Percentiles rank a stretch among this genome's conserved stretches.
phyloP scores from a whole-genome alignment of 2,113 vertebrate genomes.

The Tupaia chinensis region DNA sequence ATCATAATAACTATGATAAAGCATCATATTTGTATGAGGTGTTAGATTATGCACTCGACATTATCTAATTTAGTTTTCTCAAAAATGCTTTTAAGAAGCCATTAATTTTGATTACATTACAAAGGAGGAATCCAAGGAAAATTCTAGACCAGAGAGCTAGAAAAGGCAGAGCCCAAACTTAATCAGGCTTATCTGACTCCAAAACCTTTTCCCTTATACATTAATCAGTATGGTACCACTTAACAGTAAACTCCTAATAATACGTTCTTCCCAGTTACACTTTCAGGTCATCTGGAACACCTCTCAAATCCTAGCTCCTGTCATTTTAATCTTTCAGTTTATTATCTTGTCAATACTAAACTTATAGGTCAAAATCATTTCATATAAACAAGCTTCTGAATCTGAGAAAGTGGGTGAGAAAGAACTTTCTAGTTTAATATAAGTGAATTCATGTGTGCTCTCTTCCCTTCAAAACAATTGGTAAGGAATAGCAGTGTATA shows the following conservation, averaged over 20 bases:
- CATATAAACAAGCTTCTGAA: background rate
- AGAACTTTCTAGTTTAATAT: slow-evolving; percentile 1
- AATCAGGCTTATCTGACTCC: background rate
- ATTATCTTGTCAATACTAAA: background rate
- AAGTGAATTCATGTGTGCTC: background rate
- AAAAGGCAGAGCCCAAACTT: background rate
- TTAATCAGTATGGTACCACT: background rate
- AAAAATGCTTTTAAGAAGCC: background rate
- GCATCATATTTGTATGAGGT: background rate
- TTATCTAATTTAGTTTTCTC: background rate
- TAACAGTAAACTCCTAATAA: background rate
- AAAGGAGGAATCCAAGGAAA: background rate
- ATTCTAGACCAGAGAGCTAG: background rate
- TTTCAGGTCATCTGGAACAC: background rate
- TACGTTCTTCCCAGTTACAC: background rate
- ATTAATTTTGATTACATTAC: background rate
- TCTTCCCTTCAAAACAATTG: background rate
- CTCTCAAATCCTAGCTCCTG: background rate
- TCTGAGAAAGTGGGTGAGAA: background rate
- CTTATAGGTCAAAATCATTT: background rate
- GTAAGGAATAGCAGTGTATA: background rate
- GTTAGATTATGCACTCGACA: background rate
- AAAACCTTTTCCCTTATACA: background rate
- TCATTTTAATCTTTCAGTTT: background rate
- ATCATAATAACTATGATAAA: background rate